Percentiles rank a stretch among this genome's conserved stretches.
phyloP scores from a whole-genome alignment of 2,113 vertebrate species.

The Myrmecophaga tridactyla region DNA sequence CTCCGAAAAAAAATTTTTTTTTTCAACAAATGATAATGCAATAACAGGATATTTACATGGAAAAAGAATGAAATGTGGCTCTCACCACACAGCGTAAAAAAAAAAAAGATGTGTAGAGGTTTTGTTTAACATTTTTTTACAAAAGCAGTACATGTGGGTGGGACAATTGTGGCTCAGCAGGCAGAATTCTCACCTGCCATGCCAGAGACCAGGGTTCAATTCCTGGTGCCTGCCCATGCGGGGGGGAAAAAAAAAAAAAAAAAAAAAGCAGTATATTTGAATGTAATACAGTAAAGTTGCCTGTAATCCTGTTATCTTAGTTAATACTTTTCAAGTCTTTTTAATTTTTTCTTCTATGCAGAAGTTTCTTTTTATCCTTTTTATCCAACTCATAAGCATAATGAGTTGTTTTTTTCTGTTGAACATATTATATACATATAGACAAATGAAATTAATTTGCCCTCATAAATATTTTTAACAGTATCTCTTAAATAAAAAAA shows the following conservation, averaged over 20 bases:
- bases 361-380: constrained; percentile 1
- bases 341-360: not conserved
- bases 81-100: too few species aligned
- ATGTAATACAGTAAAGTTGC: not conserved
- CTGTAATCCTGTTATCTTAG: not conserved
- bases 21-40: too few species aligned
- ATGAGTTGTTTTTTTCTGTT: not conserved
- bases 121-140: constrained; percentile 29
- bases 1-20: too few species aligned
- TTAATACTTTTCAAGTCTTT: not conserved
- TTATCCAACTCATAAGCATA: not conserved
- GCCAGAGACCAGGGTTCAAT: too few species aligned
- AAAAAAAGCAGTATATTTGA: too few species aligned
- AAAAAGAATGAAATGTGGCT: too few species aligned
- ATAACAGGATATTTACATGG: too few species aligned
- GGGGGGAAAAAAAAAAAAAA: too few species aligned
- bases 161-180: too few species aligned
- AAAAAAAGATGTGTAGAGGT: not conserved
- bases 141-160: constrained; percentile 19
- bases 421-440: not conserved
- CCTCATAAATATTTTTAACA: not conserved
- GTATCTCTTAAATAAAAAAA: not conserved
- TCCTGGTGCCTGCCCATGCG: too few species aligned
- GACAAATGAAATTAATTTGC: not conserved
- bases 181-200: too few species aligned